A percentile compares a stretch with the other conserved stretches of the same genome.
Conservation (phyloP, 2,888 invertebrate genomes). For the Masnerella sp. region DNA sequence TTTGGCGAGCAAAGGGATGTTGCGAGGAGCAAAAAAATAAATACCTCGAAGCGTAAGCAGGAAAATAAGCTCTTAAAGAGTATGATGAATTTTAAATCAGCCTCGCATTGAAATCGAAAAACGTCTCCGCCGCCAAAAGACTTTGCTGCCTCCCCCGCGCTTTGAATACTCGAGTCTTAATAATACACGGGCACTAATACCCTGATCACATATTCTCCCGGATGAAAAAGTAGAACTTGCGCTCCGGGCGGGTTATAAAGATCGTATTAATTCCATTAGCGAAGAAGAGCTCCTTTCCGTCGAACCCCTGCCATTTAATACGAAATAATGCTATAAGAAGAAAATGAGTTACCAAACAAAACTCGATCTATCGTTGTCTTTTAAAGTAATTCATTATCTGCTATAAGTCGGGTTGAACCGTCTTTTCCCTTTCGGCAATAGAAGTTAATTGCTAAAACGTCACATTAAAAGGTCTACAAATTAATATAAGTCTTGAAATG, state of each 20-base stretch:
- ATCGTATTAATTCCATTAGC: conserved; percentile 77
- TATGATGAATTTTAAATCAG: conserved; percentile 78
- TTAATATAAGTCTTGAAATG: too few species aligned
- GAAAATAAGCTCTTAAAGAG: conserved; percentile 78
- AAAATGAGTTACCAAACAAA: conserved; percentile 54
- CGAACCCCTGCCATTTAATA: conserved; percentile 39
- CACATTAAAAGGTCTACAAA: too few species aligned
- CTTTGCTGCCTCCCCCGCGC: conserved; percentile 66
- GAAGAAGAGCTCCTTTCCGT: conserved; percentile 60
- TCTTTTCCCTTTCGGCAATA: conserved; percentile 14
- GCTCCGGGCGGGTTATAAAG: conserved; percentile 74
- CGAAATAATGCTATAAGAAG: conserved; percentile 46
- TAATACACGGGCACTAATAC: conserved; percentile 77
- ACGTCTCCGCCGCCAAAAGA: conserved; percentile 74
- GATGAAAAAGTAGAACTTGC: conserved; percentile 76
- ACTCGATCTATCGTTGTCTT: conserved; percentile 34
- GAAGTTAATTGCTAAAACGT: conserved; percentile 20
- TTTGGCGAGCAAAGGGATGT: conserved; percentile 54
- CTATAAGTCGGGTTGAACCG: conserved; percentile 9
- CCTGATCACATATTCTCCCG: conserved; percentile 77
- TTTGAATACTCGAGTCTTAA: conserved; percentile 75
- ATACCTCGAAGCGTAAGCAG: conserved; percentile 75
- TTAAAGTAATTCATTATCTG: conserved; percentile 30
- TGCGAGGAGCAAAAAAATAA: conserved; percentile 69
- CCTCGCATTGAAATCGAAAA: conserved; percentile 75